Evolutionary conservation across 30 jellyfish, hydroid and myxozoan species (phyloP), one percentile per base, ranked within the genome.

Genomic region (Cassiopea andromeda): DNA sequence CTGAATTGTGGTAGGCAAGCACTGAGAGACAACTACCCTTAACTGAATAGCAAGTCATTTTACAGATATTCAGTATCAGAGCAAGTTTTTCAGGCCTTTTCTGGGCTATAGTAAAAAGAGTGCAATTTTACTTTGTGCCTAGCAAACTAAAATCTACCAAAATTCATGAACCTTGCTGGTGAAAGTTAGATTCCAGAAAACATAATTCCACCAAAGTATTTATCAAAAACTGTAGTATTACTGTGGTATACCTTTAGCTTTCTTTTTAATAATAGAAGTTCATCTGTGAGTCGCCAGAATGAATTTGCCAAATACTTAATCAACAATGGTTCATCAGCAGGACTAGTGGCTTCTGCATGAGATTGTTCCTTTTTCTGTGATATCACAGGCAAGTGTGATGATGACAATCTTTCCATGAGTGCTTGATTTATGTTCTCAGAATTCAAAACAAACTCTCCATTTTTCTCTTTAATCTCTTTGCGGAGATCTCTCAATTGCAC

Each of bases 361-460:
- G 71, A 43, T n/a, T 17, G 66, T 1, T 17, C 49, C 9, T 50
- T 46, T 47, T 84, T 61, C 46, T 61, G 78, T 14, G 90, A 66
- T 9, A 87, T 81, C 46, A 87, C 15, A 13, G 60, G 81, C n/a
- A 64, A 27, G n/a, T 92, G 89, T 15, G 90, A 45, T 88, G 90
- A 58, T 38, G 90, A 87, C 6, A 96, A 89, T 57, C 99, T 97
- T 80, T 96, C 99, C 94, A 96, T 84, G 27, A 96, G 71, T 79
- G 93, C 98, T 87, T 94, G 98, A 67, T 86, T 94, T 15, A 94
- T 73, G 66, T 96, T 96, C 7, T 91, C 97, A 49, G 87, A 60
- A 79, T 69, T 66, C 46, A 96, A 87, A 16, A 87, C 61, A 44
- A 69, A 57, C 13, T 70, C 80, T 9, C 44, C 85, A n/a, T 88